Conservation (phyloP, 2,113 vertebrate species). For the Phalacrocorax brasilianus region DNA sequence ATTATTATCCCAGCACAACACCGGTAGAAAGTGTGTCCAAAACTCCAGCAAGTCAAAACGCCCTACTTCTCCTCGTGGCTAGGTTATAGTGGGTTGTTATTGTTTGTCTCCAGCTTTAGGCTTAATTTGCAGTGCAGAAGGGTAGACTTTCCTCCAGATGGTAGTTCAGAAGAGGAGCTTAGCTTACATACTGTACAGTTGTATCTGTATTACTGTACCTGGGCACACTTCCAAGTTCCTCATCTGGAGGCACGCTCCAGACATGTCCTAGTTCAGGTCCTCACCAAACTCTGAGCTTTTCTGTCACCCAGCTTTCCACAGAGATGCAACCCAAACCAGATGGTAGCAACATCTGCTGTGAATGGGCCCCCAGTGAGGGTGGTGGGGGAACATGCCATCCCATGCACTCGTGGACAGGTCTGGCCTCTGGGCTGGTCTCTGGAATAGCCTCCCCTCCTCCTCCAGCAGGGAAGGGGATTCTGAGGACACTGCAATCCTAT, state of each 20-base stretch:
- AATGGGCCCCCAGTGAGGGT: neutral
- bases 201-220: neutral
- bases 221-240: neutral
- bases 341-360: rapidly evolving
- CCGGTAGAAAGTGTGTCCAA: neutral
- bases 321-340: neutral
- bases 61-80: neutral
- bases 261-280: neutral
- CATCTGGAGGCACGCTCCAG: neutral
- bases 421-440: neutral
- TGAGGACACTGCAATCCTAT: neutral
- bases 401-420: neutral
- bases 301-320: neutral
- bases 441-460: neutral
- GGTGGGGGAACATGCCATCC: neutral
- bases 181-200: neutral
- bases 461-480: neutral
- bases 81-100: neutral
- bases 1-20: neutral
- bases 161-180: neutral
- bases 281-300: neutral
- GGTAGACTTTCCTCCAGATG: neutral
- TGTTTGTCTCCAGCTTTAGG: neutral
- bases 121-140: neutral
- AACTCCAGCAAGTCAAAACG: neutral